Conservation (phyloP, 2,797 vertebrate genomes). For the Momotus momota region DNA sequence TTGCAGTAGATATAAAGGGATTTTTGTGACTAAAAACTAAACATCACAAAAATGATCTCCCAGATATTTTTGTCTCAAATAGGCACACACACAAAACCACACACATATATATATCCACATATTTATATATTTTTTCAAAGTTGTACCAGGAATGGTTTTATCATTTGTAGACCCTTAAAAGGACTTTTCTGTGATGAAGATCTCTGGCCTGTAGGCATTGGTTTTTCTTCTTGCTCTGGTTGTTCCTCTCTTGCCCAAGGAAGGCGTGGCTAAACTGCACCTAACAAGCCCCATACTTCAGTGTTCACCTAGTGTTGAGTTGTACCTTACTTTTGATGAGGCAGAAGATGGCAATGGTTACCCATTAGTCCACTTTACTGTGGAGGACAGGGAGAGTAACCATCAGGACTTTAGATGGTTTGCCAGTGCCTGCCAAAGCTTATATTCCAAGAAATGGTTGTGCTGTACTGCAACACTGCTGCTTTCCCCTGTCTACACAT, state of each 20-base stretch:
- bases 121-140: neutral
- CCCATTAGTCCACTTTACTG: neutral
- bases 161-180: neutral
- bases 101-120: accelerated
- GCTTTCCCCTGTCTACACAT: neutral
- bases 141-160: neutral
- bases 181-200: neutral
- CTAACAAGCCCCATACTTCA: accelerated
- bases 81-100: no score
- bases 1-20: neutral
- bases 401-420: neutral
- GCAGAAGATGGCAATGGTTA: neutral
- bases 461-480: accelerated
- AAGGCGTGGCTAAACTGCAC: neutral
- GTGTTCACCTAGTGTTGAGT: accelerated
- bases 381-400: neutral
- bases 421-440: neutral
- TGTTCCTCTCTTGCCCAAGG: neutral
- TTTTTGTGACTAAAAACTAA: neutral
- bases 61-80: neutral
- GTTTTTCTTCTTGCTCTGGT: neutral
- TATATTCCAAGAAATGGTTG: neutral
- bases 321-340: neutral
- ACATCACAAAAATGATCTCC: neutral
- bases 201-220: neutral